Evolutionary conservation across 2,113 vertebrate genomes (phyloP), one percentile per base, ranked within the genome.

Genomic region (Periophthalmodon schlosseri): DNA sequence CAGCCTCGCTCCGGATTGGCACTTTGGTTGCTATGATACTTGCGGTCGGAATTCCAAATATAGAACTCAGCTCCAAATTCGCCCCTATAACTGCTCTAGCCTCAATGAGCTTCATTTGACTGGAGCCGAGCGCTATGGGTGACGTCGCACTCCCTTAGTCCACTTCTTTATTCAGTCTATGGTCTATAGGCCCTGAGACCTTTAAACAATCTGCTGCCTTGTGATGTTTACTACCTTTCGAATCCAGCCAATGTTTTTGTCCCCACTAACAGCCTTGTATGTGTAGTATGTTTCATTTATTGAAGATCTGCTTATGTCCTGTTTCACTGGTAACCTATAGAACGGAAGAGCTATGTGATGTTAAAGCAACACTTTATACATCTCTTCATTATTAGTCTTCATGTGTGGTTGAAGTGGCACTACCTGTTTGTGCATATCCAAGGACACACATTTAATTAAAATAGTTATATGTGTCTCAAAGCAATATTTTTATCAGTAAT

Each of bases 381-480:
- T 64, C 9, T 15, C 13, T 68, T 49, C n/a, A 49, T 68, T 24
- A 24, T 68, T 47, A 24, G 21, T 14, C 14, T 64, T 52, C 9
- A 33, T 24, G 21, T 21, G 52, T 69, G n/a, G 16, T 1, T 72
- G 6, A 18, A 14, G n/a, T 47, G 21, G 34, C 57, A 5, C 54
- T 15, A 33, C 20, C 36, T 4, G 23, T 69, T 72, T 34, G 4
- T 68, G 15, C 44, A 71, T 52, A 20, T 68, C 64, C 21, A 76
- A 71, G 56, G 49, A 70, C 14, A 18, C 64, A 47, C 7, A 13
- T 56, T 65, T 13, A 18, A 33, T 50, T 50, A 33, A 34, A 10
- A 23, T 24, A 73, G 23, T 28, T 49, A 46, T 76, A 79, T 75
- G 68, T 6, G 72, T 81, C 68, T 77, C 34, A 78, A 70, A 23